These are phyloP conservation scores for Nesogale talazaci DNA, from an alignment of 2,113 vertebrate genomes.

Conservation along the genomic window DNA sequence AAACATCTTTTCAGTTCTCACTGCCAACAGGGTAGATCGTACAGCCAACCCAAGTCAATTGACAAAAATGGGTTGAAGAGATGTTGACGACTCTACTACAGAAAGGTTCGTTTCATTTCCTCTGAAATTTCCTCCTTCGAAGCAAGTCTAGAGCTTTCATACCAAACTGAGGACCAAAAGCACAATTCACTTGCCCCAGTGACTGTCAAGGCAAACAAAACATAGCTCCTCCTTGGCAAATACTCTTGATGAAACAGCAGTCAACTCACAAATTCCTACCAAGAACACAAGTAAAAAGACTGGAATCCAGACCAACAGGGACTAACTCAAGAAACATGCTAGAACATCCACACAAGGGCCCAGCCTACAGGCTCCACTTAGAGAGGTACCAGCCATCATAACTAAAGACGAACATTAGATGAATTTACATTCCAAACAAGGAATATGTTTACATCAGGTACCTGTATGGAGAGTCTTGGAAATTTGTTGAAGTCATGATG, in stretches of 20 bases:
- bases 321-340: constrained; percentile 15
- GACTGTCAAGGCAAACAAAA: constrained; percentile 54
- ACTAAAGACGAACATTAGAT: constrained; percentile 45
- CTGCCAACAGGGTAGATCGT: background rate
- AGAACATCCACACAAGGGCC: constrained; percentile 10
- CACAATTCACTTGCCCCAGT: background rate
- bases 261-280: constrained; percentile 50
- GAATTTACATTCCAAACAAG: constrained; percentile 4
- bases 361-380: background rate
- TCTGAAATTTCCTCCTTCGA: background rate
- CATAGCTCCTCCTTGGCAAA: background rate
- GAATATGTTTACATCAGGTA: background rate
- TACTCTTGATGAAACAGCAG: background rate
- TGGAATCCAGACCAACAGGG: constrained; percentile 21
- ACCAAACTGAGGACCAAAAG: constrained; percentile 10
- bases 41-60: background rate
- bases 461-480: constrained; percentile 13
- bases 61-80: background rate
- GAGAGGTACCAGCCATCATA: background rate
- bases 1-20: background rate
- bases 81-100: background rate
- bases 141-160: background rate
- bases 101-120: background rate
- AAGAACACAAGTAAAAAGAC: constrained; percentile 60
- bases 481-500: background rate